Evolutionary conservation across 2,797 vertebrate species (phyloP).

Genomic region (Aselliscus stoliczkanus): DNA sequence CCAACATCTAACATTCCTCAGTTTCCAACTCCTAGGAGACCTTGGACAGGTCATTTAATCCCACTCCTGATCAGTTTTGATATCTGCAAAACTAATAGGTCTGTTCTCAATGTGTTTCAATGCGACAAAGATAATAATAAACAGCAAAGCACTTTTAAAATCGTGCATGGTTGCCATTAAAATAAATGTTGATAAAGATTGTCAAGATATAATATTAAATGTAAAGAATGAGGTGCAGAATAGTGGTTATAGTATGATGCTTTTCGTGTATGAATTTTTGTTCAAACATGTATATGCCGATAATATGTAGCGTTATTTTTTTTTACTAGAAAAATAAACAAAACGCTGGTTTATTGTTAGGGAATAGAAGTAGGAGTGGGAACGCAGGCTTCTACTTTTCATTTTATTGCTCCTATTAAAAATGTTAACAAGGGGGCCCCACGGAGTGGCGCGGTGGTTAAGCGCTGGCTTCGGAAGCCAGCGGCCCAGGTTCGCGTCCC

Average conservation of each 20-base stretch:
- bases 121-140: neutral
- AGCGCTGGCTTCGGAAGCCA: too few species aligned
- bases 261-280: neutral
- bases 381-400: neutral
- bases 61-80: neutral
- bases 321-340: neutral
- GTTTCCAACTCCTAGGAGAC: neutral
- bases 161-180: neutral
- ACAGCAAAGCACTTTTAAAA: neutral
- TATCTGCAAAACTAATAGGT: neutral
- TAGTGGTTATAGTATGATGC: neutral
- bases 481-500: too few species aligned
- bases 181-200: neutral
- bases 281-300: neutral
- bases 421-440: neutral
- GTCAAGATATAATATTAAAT: neutral
- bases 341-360: neutral
- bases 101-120: neutral
- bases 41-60: constrained; percentile 6
- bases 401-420: neutral
- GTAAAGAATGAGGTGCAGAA: neutral
- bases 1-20: fast-evolving
- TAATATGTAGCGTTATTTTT: neutral
- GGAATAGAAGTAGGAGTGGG: neutral
- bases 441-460: too few species aligned